Conservation (phyloP, 2,113 vertebrate species). For the Hirundichthys speculiger region DNA sequence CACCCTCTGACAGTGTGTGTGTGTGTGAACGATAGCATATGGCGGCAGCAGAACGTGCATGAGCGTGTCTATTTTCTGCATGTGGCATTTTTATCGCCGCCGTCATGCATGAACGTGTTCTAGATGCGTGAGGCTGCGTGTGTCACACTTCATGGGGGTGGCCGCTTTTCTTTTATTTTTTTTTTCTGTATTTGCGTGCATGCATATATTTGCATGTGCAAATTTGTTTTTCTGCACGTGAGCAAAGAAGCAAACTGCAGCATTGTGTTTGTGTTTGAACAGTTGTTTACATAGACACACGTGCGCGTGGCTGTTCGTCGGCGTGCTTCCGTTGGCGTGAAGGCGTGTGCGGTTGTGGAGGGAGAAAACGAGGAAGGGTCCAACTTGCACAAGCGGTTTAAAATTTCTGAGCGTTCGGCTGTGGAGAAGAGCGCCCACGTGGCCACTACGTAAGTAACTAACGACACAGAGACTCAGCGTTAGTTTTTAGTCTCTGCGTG, state of each 20-base stretch:
- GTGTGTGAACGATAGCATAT: conserved; percentile 46
- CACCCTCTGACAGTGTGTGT: conserved; percentile 16
- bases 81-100: conserved; percentile 3
- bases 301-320: conserved; percentile 17
- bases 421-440: neutral
- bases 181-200: conserved; percentile 44
- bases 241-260: conserved; percentile 25
- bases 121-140: neutral
- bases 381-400: neutral
- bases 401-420: neutral
- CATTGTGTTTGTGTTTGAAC: conserved; percentile 37
- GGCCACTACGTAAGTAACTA: neutral
- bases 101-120: neutral
- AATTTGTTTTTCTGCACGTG: conserved; percentile 22
- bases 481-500: neutral
- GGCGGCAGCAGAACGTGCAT: conserved; percentile 42
- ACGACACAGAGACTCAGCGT: neutral
- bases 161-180: neutral
- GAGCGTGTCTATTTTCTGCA: conserved; percentile 19
- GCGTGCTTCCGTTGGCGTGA: conserved; percentile 15
- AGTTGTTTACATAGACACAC: conserved; percentile 24
- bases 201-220: conserved; percentile 45
- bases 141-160: neutral
- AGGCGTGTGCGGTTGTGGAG: neutral
- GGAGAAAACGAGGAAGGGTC: neutral